Evolutionary conservation across 2,888 invertebrate genomes (phyloP).

Genomic region (Epistrophe eligans): DNA sequence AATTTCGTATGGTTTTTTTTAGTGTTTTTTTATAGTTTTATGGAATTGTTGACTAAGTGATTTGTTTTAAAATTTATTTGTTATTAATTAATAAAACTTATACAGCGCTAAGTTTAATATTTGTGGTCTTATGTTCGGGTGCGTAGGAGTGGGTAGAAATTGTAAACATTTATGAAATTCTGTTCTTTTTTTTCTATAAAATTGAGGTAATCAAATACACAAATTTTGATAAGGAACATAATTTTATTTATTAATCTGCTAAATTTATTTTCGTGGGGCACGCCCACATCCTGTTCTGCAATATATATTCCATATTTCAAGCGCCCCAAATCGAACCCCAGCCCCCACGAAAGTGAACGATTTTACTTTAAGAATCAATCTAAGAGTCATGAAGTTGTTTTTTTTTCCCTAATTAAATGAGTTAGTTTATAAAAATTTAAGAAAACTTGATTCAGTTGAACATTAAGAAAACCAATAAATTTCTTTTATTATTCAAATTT

Average conservation of each 20-base stretch:
- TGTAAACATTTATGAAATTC: constrained; percentile 7
- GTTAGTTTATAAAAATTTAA: not conserved
- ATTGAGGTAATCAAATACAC: not conserved
- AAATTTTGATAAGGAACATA: not conserved
- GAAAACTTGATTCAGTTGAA: not conserved
- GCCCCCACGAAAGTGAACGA: not conserved
- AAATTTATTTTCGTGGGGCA: not conserved
- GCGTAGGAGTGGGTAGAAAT: not conserved
- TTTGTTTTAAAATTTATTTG: not conserved
- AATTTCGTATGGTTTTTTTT: not conserved
- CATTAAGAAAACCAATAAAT: not conserved
- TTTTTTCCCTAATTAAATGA: not conserved
- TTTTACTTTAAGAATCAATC: not conserved
- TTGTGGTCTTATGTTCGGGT: not conserved
- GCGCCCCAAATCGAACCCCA: not conserved
- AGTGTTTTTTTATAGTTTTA: not conserved
- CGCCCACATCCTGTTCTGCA: not conserved
- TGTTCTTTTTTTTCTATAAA: not conserved
- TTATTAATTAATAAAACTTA: not conserved
- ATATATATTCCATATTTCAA: not conserved
- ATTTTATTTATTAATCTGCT: not conserved
- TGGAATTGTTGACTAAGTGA: not conserved
- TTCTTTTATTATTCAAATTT: not conserved
- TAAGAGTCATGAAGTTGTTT: too few relatives aligned
- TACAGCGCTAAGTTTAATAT: not conserved